Base-by-base conservation (phyloP, 2,888 invertebrate genomes). In the Nomada fucata region DNA sequence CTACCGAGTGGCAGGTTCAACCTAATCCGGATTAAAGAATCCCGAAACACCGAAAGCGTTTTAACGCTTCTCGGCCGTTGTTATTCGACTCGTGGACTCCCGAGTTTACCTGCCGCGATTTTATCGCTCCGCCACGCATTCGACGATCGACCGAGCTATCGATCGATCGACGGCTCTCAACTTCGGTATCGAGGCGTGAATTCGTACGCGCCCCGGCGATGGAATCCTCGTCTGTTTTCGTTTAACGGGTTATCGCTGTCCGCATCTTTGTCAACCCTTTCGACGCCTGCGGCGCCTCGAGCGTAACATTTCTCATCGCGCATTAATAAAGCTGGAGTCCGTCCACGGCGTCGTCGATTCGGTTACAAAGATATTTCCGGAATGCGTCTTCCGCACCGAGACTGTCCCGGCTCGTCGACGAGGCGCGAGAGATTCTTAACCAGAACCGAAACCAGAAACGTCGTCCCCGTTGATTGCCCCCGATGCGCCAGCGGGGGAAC, bases 21-120 rank as follows among this genome's bases (percentile, higher is more conserved):
- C 88, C 86, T 93, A 93, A 93, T 93, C 93, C 93, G 93, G 93
- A 93, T 93, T 91, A 93, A 91, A 89, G 86, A 88, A 90, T 92
- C 89, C 88, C 84, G 87, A 90, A 92, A 93, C 93, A 93, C 82
- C 92, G 86, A 93, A 93, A 93, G 90, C 92, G 90, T 93, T 93
- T 93, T 93, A 93, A 92, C 91, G 89, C 84, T 87, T 87, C 85
- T 26, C 57, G 57, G 86, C 81, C 81, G 78, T 80, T 75, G 79
- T 74, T 74, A 68, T 65, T 55, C 63, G 70, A 55, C 36, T 20
- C 23, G 70, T 52, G 53, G 65, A 73, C 77, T 77, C 47, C 60
- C 44, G 79, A 76, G 73, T 79, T 83, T 85, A 79, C 76, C 82
- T 82, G 80, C 55, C 10, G 42, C 59, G 61, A 85, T 79, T 76